A percentile compares a stretch with the other conserved stretches of the same genome.
phyloP scores from a whole-genome alignment of 2,113 vertebrate genomes.

The Xerus inauris region DNA sequence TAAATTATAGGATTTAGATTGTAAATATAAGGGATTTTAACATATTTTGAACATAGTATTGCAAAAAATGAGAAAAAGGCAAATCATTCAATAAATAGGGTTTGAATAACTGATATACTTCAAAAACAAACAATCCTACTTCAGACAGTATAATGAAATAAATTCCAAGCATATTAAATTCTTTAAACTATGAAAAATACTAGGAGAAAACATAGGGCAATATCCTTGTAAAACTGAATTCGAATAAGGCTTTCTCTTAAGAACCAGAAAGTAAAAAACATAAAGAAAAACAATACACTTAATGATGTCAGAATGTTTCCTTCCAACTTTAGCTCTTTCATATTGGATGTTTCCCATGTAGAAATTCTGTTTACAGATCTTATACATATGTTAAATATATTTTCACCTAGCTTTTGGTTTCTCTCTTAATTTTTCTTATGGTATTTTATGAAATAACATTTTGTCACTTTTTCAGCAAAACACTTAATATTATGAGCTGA shows the following conservation, averaged over 20 bases:
- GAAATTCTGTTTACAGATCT: too few species aligned
- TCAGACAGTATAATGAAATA: constrained; percentile 36
- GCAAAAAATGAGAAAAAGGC: background rate
- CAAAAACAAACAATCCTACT: background rate
- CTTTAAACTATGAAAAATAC: background rate
- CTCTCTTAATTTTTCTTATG: too few species aligned
- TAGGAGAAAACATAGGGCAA: background rate
- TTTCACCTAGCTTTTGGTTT: too few species aligned
- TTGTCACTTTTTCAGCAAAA: background rate
- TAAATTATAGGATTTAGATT: background rate
- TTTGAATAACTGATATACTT: background rate
- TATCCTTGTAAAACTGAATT: background rate
- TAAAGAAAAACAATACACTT: background rate
- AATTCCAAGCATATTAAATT: background rate
- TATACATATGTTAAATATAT: too few species aligned
- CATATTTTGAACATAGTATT: background rate
- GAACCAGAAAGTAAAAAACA: constrained; percentile 25
- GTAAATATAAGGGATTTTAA: background rate
- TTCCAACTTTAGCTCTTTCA: too few species aligned
- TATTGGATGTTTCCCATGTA: too few species aligned
- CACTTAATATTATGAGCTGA: background rate
- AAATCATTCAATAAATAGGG: background rate
- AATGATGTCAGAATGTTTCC: background rate
- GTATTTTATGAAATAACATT: too few species aligned
- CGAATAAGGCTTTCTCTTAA: background rate